phyloP scores from a whole-genome alignment of 37 sponge, comb jelly and placozoan species.

The Hormiphora californensis region DNA sequence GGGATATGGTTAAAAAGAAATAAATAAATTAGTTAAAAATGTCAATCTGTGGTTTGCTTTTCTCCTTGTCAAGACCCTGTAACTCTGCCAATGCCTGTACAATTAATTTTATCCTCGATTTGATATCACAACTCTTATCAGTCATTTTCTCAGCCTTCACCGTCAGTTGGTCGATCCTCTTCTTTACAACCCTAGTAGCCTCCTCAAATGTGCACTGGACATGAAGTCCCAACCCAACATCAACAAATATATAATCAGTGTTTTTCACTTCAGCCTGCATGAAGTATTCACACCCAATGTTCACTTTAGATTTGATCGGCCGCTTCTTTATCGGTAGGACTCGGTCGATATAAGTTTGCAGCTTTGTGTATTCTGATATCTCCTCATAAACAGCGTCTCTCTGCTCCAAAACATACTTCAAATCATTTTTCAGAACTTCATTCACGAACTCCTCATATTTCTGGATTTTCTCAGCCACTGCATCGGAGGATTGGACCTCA shows the following conservation, averaged over 20 bases:
- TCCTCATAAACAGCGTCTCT: constrained; percentile 63
- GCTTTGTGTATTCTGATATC: constrained; percentile 67
- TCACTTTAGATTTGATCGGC: constrained; percentile 68
- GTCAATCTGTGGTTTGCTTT: neutral
- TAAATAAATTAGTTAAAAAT: neutral
- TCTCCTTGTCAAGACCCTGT: constrained; percentile 59
- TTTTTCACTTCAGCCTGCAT: constrained; percentile 67
- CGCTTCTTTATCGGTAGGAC: constrained; percentile 21
- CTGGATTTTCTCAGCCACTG: constrained; percentile 57
- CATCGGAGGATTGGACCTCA: neutral
- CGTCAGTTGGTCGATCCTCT: constrained; percentile 62
- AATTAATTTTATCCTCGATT: constrained; percentile 67
- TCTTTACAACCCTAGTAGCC: constrained; percentile 69
- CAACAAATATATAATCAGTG: constrained; percentile 64
- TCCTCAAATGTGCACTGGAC: constrained; percentile 70
- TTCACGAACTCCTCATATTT: constrained; percentile 78
- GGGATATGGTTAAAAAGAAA: neutral
- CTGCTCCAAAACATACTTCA: constrained; percentile 60
- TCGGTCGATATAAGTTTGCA: constrained; percentile 62
- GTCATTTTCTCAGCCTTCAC: constrained; percentile 58
- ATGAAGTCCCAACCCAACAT: constrained; percentile 73
- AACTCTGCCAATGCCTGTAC: constrained; percentile 70
- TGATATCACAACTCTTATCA: constrained; percentile 68
- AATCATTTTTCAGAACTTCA: constrained; percentile 69
- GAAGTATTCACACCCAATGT: constrained; percentile 82